phyloP scores from a whole-genome alignment of 2,113 vertebrate species.

The Onychostoma macrolepis region DNA sequence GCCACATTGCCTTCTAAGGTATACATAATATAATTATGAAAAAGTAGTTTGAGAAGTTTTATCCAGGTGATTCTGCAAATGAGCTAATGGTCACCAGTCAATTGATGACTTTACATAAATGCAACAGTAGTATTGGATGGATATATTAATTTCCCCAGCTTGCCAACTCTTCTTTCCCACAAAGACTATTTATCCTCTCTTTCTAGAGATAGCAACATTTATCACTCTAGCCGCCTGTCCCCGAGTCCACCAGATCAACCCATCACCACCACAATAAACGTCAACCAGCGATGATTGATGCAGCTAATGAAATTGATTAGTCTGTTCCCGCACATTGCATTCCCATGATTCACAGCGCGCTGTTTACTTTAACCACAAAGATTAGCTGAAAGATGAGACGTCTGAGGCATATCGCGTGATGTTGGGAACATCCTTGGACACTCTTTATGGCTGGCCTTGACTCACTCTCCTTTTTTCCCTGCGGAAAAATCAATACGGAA shows the following conservation, averaged over 20 bases:
- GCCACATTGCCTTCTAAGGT: not conserved
- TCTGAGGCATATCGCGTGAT: slow-evolving; percentile 47
- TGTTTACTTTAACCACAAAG: slow-evolving; percentile 70
- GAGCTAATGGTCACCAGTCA: not conserved
- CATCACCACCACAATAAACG: slow-evolving; percentile 92
- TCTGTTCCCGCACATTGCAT: slow-evolving; percentile 71
- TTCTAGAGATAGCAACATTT: slow-evolving; percentile 84
- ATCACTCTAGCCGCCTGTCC: slow-evolving; percentile 82
- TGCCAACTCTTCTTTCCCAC: slow-evolving; percentile 67
- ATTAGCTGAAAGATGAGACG: slow-evolving; percentile 62
- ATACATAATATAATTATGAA: not conserved
- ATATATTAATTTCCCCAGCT: slow-evolving; percentile 46
- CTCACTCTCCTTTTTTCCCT: slow-evolving; percentile 37
- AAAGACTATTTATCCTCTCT: slow-evolving; percentile 78
- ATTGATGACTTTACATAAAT: slow-evolving; percentile 9
- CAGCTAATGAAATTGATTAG: slow-evolving; percentile 94
- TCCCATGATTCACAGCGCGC: slow-evolving; percentile 76
- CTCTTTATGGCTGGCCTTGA: slow-evolving; percentile 71
- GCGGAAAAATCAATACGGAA: slow-evolving; percentile 26
- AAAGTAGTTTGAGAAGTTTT: not conserved
- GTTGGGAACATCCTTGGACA: slow-evolving; percentile 51
- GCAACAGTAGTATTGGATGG: not conserved
- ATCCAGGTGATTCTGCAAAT: not conserved
- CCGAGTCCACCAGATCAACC: slow-evolving; percentile 89
- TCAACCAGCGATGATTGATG: slow-evolving; percentile 92